Evolutionary conservation across 2,113 vertebrate species (phyloP).

Genomic region (Plecotus auritus): DNA sequence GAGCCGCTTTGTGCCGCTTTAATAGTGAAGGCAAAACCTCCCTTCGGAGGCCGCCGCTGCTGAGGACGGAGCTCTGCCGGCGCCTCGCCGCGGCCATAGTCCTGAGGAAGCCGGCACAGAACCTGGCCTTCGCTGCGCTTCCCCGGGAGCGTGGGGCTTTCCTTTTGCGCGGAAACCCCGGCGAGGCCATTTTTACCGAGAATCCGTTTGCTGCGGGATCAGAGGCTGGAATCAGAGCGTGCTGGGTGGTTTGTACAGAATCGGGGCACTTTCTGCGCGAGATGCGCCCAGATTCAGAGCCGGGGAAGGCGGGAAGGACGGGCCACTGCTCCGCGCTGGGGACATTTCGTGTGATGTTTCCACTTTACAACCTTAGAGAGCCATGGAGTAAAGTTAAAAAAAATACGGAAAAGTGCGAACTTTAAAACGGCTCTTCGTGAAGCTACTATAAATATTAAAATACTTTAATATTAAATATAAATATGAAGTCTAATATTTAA

Average conservation of each 20-base stretch:
- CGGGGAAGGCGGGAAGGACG: rapidly evolving
- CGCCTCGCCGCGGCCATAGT: too few relatives aligned
- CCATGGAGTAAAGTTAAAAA: not conserved
- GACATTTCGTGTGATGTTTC: too few relatives aligned
- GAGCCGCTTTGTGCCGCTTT: not conserved
- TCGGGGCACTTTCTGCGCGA: not conserved
- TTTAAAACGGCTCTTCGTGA: too few relatives aligned
- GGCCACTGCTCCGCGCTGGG: too few relatives aligned
- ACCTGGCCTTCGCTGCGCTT: not conserved
- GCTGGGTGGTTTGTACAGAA: not conserved
- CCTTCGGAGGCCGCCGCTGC: not conserved
- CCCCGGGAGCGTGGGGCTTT: not conserved
- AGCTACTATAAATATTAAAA: too few relatives aligned
- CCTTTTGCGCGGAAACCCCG: not conserved
- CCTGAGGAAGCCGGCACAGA: too few relatives aligned
- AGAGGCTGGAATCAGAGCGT: not conserved
- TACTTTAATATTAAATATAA: too few relatives aligned
- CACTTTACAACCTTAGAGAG: not conserved
- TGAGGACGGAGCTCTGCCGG: not conserved
- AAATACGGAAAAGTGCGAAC: not conserved
- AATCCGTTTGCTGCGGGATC: not conserved
- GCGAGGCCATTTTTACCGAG: not conserved
- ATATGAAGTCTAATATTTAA: too few relatives aligned
- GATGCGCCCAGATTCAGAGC: not conserved
- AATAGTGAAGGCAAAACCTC: too few relatives aligned